These are phyloP conservation scores for Microtus montanus DNA, from an alignment of 2,113 vertebrate species.

Conservation along the genomic window DNA sequence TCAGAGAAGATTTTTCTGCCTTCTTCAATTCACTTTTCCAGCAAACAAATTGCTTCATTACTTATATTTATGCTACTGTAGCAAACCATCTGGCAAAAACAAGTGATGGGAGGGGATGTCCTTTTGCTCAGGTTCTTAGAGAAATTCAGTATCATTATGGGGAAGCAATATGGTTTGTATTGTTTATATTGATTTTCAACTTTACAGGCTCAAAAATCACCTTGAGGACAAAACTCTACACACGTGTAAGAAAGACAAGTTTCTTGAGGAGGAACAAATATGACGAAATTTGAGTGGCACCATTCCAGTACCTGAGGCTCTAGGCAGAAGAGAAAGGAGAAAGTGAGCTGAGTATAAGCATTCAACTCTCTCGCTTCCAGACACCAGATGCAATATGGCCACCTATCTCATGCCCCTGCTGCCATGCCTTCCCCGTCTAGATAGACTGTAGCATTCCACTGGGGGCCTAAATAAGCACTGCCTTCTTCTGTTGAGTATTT, in stretches of 20 bases:
- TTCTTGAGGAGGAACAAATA: neutral
- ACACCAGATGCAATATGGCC: neutral
- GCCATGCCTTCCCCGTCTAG: too few species aligned
- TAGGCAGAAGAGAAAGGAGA: neutral
- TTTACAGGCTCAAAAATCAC: neutral
- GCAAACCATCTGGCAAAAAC: neutral
- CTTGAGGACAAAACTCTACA: neutral
- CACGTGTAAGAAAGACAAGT: neutral
- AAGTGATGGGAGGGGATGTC: neutral
- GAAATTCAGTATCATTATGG: neutral
- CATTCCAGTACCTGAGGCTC: neutral
- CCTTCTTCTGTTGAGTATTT: neutral
- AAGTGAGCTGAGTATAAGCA: neutral
- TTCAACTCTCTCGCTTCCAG: neutral
- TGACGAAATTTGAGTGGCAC: neutral
- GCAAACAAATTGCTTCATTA: neutral
- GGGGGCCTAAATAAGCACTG: neutral
- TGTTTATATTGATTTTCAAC: neutral
- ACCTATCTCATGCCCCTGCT: neutral
- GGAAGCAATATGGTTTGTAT: neutral
- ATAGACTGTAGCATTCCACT: neutral
- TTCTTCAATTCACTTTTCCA: neutral
- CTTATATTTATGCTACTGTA: neutral
- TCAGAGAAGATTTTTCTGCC: slow-evolving; percentile 39
- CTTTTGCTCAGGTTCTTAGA: neutral